Percentiles rank a stretch among this genome's conserved stretches.
These are phyloP conservation scores for Cathartes aura DNA, from an alignment of 2,113 vertebrate genomes.

Conservation along the genomic window DNA sequence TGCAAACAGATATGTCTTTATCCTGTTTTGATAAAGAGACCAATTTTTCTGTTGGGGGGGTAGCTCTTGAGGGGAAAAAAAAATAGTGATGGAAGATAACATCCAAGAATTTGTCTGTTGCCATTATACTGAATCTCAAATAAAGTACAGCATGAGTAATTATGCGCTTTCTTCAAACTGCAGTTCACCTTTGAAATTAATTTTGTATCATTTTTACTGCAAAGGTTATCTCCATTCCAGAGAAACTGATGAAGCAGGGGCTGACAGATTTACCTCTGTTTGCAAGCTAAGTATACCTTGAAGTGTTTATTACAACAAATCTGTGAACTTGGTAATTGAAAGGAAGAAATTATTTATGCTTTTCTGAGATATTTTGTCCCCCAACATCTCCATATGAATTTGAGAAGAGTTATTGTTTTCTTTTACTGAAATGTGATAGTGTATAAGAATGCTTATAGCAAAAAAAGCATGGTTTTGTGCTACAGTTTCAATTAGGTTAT, in stretches of 20 bases:
- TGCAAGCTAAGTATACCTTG: background rate
- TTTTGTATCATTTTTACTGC: background rate
- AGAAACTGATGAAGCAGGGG: background rate
- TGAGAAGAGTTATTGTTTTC: background rate
- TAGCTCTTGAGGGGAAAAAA: background rate
- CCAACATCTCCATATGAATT: background rate
- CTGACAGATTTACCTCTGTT: background rate
- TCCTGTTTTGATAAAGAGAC: background rate
- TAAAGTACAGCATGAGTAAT: background rate
- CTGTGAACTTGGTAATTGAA: background rate
- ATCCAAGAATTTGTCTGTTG: background rate
- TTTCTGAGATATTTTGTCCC: background rate
- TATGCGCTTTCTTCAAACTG: background rate
- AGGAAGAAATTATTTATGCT: background rate
- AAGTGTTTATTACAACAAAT: background rate
- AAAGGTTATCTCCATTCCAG: background rate
- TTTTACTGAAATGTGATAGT: background rate
- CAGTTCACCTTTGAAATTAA: background rate
- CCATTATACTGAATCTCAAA: background rate
- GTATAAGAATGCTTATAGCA: background rate
- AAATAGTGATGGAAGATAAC: background rate
- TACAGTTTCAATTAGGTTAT: background rate
- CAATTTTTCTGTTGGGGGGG: background rate
- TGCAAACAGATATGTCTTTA: background rate
- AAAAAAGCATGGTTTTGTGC: background rate